These are phyloP conservation scores for Trichonephila inaurata DNA, from an alignment of 1,140 invertebrate species.

Conservation along the genomic window DNA sequence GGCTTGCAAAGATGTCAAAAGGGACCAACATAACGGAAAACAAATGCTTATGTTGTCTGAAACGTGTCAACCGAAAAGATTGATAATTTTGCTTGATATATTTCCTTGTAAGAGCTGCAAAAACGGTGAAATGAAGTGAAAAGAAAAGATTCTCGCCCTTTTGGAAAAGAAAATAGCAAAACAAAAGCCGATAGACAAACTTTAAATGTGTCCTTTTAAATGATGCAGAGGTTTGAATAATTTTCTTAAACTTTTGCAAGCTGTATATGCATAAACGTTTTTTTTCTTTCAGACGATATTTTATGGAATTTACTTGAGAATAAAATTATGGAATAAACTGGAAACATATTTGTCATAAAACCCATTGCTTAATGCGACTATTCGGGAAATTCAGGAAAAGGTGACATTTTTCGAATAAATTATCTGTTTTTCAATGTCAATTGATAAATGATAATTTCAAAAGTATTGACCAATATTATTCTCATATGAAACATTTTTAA, in stretches of 20 bases:
- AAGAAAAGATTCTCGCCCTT: neutral
- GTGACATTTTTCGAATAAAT: too few species aligned
- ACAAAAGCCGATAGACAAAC: constrained; percentile 16
- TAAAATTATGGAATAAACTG: neutral
- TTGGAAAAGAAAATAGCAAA: neutral
- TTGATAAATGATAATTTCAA: too few species aligned
- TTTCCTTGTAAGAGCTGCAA: constrained; percentile 21
- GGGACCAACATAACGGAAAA: constrained; percentile 33
- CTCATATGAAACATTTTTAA: too few species aligned
- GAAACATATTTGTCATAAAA: neutral
- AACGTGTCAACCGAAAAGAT: constrained; percentile 38
- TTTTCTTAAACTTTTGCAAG: constrained; percentile 21
- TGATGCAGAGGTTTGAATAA: neutral
- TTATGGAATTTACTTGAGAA: constrained; percentile 2
- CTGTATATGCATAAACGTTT: neutral
- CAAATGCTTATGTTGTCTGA: constrained; percentile 51
- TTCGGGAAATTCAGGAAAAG: neutral
- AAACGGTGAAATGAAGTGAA: constrained; percentile 47
- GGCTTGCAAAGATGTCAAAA: constrained; percentile 26
- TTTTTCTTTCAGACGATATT: neutral
- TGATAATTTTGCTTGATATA: constrained; percentile 27
- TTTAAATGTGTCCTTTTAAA: constrained; percentile 41
- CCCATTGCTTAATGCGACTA: neutral
- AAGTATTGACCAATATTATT: too few species aligned
- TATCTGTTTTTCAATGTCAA: too few species aligned